These are phyloP conservation scores for Caenorhabditis sinica DNA, from an alignment of 2,888 invertebrate species.

Conservation along the genomic window DNA sequence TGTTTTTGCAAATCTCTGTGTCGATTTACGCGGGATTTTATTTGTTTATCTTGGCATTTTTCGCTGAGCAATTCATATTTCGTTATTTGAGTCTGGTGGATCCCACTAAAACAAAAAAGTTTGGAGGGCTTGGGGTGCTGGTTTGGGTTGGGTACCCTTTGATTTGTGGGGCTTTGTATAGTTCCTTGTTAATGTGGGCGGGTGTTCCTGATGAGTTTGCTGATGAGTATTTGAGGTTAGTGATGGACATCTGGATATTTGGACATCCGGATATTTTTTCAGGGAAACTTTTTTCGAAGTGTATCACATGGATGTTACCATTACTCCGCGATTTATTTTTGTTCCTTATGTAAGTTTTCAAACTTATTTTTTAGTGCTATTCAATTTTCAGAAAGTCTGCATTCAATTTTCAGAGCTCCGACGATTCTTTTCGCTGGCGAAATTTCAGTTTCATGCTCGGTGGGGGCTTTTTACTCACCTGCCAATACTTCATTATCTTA, in stretches of 20 bases:
- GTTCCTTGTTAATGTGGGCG: background rate
- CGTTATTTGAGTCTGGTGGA: slow-evolving; percentile 12
- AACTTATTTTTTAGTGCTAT: no score
- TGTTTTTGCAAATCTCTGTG: slow-evolving; percentile 10
- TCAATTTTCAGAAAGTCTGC: background rate
- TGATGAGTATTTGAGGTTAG: slow-evolving; percentile 20
- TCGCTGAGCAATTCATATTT: slow-evolving; percentile 11
- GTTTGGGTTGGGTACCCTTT: slow-evolving; percentile 2
- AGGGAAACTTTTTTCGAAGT: slow-evolving; percentile 22
- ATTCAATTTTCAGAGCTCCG: slow-evolving; percentile 1
- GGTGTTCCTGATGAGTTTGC: slow-evolving; percentile 6
- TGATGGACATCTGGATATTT: background rate
- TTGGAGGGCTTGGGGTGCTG: background rate
- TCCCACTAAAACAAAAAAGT: background rate
- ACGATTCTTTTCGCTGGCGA: slow-evolving; percentile 28
- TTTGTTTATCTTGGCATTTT: slow-evolving; percentile 12
- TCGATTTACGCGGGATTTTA: slow-evolving; percentile 16
- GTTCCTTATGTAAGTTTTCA: slow-evolving; percentile 12
- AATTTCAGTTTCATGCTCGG: slow-evolving; percentile 22
- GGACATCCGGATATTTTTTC: background rate
- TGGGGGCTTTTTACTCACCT: slow-evolving; percentile 10
- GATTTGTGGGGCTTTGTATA: slow-evolving; percentile 12
- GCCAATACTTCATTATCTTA: slow-evolving; percentile 25
- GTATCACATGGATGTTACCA: background rate
- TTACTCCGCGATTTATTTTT: background rate